Percentiles rank a stretch among this genome's conserved stretches.
Conservation (phyloP, 2,888 invertebrate species). For the Aleiodes alternator region DNA sequence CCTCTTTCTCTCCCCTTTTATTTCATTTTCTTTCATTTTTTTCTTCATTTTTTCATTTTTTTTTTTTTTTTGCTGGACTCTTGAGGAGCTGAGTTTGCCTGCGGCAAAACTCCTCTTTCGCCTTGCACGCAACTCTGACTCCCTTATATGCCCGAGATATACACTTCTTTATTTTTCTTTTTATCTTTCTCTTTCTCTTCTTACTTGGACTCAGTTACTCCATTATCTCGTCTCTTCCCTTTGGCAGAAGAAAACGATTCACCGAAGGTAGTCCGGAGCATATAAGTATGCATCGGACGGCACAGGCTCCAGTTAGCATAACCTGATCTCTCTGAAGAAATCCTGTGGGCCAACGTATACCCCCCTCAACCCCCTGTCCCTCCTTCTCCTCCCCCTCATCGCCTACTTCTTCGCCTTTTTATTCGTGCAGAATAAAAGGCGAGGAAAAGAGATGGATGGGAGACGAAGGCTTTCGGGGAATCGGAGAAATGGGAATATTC, state of each 20-base stretch:
- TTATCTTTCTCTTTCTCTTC: constrained; percentile 15
- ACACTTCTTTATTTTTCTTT: neutral
- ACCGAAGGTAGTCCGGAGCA: constrained; percentile 50
- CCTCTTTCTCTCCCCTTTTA: neutral
- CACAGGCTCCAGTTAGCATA: constrained; percentile 70
- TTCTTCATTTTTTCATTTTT: constrained; percentile 8
- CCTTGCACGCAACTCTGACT: constrained; percentile 45
- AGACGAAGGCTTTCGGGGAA: no score
- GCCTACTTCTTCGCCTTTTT: constrained; percentile 27
- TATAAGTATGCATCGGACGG: constrained; percentile 63
- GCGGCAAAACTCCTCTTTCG: constrained; percentile 34
- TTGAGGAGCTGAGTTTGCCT: constrained; percentile 7
- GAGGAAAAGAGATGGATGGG: no score
- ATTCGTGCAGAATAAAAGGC: constrained; percentile 4
- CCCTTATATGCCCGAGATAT: constrained; percentile 46
- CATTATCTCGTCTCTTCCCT: constrained; percentile 37
- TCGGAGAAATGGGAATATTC: no score
- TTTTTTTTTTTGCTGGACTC: neutral
- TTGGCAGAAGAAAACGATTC: constrained; percentile 40
- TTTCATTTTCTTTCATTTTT: constrained; percentile 5
- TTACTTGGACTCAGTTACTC: constrained; percentile 22
- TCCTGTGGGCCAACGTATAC: constrained; percentile 57
- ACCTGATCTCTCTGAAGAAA: constrained; percentile 67
- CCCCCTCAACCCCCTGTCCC: constrained; percentile 37
- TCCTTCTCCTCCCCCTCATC: constrained; percentile 43